A percentile compares a stretch with the other conserved stretches of the same genome.
These are phyloP conservation scores for Araneus ventricosus DNA, from an alignment of 1,140 invertebrate species.

Conservation along the genomic window DNA sequence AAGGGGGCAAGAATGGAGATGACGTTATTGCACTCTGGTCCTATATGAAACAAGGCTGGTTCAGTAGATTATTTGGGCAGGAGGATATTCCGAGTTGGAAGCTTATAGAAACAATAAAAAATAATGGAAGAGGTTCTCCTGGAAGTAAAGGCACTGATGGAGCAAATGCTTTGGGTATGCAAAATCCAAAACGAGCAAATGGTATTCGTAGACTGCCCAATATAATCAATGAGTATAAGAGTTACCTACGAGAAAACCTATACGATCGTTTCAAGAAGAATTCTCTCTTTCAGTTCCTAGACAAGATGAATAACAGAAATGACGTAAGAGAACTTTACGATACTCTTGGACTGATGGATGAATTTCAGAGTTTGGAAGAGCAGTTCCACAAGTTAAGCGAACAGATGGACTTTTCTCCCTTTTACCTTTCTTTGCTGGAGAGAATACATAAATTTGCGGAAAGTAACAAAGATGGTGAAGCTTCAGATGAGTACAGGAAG, in stretches of 20 bases:
- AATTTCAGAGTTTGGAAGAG: neutral
- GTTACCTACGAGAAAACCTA: slow-evolving; percentile 34
- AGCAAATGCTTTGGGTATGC: neutral
- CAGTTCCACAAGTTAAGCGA: neutral
- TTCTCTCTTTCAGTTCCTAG: neutral
- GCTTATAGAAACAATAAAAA: neutral
- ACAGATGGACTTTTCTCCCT: neutral
- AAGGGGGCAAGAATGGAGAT: neutral
- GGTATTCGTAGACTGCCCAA: neutral
- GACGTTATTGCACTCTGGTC: neutral
- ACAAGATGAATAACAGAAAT: neutral
- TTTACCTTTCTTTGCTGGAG: neutral
- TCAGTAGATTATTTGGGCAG: no score
- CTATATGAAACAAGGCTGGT: no score
- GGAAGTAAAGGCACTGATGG: neutral
- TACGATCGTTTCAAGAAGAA: neutral
- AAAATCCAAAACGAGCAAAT: neutral
- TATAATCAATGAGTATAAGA: slow-evolving; percentile 35
- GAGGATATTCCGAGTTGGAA: neutral
- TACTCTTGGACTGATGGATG: slow-evolving; percentile 4
- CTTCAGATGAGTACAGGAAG: neutral
- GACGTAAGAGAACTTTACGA: neutral
- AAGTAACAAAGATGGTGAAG: neutral
- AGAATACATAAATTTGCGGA: neutral
- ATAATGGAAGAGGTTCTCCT: neutral